A percentile compares a stretch with the other conserved stretches of the same genome.
phyloP scores from a whole-genome alignment of 2,888 invertebrate genomes.

The Ectemnius cavifrons region DNA sequence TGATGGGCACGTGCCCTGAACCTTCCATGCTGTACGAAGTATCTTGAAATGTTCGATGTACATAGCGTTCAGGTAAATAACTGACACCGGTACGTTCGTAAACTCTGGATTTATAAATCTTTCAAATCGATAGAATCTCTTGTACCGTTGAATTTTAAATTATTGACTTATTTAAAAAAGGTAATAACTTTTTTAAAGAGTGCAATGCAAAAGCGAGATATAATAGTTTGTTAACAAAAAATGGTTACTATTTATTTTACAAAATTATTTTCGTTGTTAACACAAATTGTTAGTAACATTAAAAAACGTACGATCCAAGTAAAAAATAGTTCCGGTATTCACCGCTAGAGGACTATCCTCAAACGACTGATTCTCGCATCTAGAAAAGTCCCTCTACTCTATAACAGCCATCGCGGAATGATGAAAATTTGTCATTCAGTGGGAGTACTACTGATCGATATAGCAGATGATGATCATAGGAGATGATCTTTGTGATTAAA shows the following conservation, averaged over 20 bases:
- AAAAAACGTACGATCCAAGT: not conserved
- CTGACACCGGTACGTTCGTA: not conserved
- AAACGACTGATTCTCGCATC: slow-evolving; percentile 2
- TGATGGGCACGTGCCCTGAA: slow-evolving; percentile 21
- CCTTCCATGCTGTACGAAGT: slow-evolving; percentile 9
- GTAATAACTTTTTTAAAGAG: too few species aligned
- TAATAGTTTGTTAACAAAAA: too few species aligned
- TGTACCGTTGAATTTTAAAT: too few species aligned
- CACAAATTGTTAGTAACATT: too few species aligned
- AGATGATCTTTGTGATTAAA: slow-evolving; percentile 74
- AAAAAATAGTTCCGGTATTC: not conserved
- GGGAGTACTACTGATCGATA: slow-evolving; percentile 74
- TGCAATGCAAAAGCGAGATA: too few species aligned
- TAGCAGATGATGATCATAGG: slow-evolving; percentile 72
- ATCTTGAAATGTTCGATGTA: not conserved
- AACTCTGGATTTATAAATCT: too few species aligned
- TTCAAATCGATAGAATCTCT: too few species aligned
- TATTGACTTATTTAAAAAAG: too few species aligned
- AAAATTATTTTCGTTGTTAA: too few species aligned
- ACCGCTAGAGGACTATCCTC: not conserved
- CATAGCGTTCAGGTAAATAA: not conserved
- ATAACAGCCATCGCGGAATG: slow-evolving; percentile 6
- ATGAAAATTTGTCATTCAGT: slow-evolving; percentile 65
- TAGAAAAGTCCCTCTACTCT: slow-evolving; percentile 35
- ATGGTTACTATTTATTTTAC: too few species aligned